Conservation (phyloP, 2,888 invertebrate genomes). For the Calameuta filiformis region DNA sequence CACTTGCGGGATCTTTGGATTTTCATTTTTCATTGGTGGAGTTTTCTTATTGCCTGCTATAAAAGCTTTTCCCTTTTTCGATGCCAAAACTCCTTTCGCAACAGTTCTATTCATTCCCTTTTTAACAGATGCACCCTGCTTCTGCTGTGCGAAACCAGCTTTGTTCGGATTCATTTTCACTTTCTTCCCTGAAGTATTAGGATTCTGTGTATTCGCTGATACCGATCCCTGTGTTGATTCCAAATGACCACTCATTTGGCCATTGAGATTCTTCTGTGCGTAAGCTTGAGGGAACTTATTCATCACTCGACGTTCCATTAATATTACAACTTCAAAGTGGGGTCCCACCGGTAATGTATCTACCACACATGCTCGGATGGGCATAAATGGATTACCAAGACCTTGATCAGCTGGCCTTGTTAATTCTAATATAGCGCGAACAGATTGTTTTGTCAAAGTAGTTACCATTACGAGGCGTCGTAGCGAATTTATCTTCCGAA, state of each 20-base stretch:
- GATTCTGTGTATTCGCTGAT: background rate
- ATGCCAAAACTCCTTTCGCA: constrained; percentile 1
- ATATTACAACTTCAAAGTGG: constrained; percentile 59
- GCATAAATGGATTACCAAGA: constrained; percentile 58
- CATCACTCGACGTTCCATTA: constrained; percentile 57
- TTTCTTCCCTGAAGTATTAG: constrained; percentile 7
- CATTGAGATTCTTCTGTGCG: background rate
- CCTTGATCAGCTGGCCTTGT: constrained; percentile 50
- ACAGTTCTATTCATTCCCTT: constrained; percentile 1
- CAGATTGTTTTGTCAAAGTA: constrained; percentile 61
- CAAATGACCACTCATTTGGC: background rate
- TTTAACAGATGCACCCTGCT: background rate
- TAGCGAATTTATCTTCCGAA: constrained; percentile 53
- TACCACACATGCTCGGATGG: constrained; percentile 55
- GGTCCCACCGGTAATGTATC: constrained; percentile 59
- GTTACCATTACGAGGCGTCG: constrained; percentile 60
- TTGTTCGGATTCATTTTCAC: constrained; percentile 8
- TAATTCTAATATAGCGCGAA: constrained; percentile 60
- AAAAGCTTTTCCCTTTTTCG: constrained; percentile 11
- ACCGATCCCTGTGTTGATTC: background rate
- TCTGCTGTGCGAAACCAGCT: background rate
- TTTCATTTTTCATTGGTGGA: constrained; percentile 13
- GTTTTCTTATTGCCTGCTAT: background rate
- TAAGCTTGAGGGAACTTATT: constrained; percentile 40
- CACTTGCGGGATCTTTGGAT: background rate